Base-by-base conservation (phyloP, 2,888 invertebrate genomes). In the Rhogogaster chlorosoma region DNA sequence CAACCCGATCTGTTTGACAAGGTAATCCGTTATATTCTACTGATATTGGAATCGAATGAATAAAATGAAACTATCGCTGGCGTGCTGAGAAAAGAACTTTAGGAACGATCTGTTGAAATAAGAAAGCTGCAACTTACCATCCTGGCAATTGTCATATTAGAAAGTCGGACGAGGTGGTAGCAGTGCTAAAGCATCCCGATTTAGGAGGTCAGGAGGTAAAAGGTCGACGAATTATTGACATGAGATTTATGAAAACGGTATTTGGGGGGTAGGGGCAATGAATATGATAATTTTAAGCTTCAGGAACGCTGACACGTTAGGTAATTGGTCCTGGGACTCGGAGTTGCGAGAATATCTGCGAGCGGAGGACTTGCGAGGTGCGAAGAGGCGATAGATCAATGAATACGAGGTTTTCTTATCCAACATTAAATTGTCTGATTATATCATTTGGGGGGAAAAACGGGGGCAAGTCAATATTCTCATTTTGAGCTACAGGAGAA, bases 401-500 rank as follows among this genome's bases (percentile, higher is more conserved):
- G 22, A 61, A 53, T 53, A n/a, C n/a, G 32, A 77, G 71, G 22
- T 77, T 77, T 32, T 53, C 3, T 61, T 26, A n/a, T 61, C 61
- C 38, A 80, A 15, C 22, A 61, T 32, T n/a, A 32, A 32, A 12
- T 77, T 49, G 2, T 78, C 38, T 80, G 78, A n/a, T n/a, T 38
- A 67, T 67, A 42, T n/a, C 7, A 42, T 80, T 57, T 80, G 61
- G 83, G 84, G 75, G 75, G 75, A 53, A 5, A 15, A 18, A 9
- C 22, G 45, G 84, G 77, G 67, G 36, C 53, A 73, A 57, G 84
- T 64, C 64, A 77, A 64, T 36, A 77, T 84, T 84, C 32, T 84
- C 77, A 84, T 84, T 83, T 84, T 84, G 64, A 84, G 84, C 84
- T 77, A 61, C 84, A 77, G 84, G 84, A 64, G 67, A 84, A 77